phyloP scores from a whole-genome alignment of 2,113 vertebrate species.

The Narcine bancroftii region DNA sequence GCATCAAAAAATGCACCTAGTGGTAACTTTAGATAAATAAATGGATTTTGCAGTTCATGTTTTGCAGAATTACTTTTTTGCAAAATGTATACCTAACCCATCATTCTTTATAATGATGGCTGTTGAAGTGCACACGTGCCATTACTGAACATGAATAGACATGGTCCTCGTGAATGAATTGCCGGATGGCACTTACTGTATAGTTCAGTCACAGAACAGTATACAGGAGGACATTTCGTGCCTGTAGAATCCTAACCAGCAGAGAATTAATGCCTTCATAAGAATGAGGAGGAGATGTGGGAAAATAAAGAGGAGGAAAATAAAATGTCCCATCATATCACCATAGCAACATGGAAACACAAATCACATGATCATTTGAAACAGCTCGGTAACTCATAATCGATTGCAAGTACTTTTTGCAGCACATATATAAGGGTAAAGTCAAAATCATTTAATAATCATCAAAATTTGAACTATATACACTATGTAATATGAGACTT shows the following conservation, averaged over 20 bases:
- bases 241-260: not conserved
- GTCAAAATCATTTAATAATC: constrained; percentile 10
- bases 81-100: not conserved
- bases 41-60: not conserved
- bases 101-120: not conserved
- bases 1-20: not conserved
- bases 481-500: not conserved
- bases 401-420: not conserved
- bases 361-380: constrained; percentile 19
- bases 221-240: not conserved
- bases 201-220: not conserved
- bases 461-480: not conserved
- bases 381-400: not conserved
- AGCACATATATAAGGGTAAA: not conserved
- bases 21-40: not conserved
- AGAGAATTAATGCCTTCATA: not conserved
- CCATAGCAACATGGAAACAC: constrained; percentile 20
- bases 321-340: constrained; percentile 10
- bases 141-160: not conserved
- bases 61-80: not conserved
- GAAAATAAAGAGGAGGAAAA: constrained; percentile 26
- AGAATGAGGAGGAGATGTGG: constrained; percentile 26
- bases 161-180: not conserved
- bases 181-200: not conserved
- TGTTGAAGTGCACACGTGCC: not conserved